These are phyloP conservation scores for Typhlomys cinereus DNA, from an alignment of 2,113 vertebrate genomes.

Conservation along the genomic window DNA sequence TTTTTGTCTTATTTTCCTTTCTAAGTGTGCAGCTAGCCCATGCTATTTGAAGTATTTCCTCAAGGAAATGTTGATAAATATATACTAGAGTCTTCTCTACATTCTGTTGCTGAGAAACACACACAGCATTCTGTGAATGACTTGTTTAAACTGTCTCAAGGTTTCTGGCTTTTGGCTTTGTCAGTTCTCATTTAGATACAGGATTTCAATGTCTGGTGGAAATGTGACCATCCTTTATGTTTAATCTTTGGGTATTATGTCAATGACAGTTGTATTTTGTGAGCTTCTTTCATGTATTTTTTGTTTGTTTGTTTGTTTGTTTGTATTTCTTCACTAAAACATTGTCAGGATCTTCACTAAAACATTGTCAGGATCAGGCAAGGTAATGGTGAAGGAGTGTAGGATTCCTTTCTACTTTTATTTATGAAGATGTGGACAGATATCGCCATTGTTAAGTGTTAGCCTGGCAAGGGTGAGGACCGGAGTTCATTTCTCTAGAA, in stretches of 20 bases:
- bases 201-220: too few relatives aligned
- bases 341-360: not conserved
- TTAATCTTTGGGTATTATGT: too few relatives aligned
- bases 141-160: not conserved
- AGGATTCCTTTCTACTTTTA: not conserved
- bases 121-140: not conserved
- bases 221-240: too few relatives aligned
- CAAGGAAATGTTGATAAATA: constrained; percentile 67
- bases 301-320: too few relatives aligned
- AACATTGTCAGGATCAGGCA: not conserved
- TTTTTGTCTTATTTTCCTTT: not conserved
- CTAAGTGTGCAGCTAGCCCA: not conserved
- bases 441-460: not conserved
- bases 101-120: constrained; percentile 39
- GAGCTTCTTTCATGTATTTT: not conserved
- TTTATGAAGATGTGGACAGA: not conserved
- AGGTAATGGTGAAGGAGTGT: not conserved
- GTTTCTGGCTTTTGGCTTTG: not conserved
- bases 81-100: not conserved
- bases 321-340: not conserved
- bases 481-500: too few relatives aligned
- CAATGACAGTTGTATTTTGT: not conserved
- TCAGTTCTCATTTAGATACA: not conserved
- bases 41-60: constrained; percentile 61
- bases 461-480: not conserved